Evolutionary conservation across 2,888 invertebrate genomes (phyloP).

Genomic region (Hypercompe scribonia): DNA sequence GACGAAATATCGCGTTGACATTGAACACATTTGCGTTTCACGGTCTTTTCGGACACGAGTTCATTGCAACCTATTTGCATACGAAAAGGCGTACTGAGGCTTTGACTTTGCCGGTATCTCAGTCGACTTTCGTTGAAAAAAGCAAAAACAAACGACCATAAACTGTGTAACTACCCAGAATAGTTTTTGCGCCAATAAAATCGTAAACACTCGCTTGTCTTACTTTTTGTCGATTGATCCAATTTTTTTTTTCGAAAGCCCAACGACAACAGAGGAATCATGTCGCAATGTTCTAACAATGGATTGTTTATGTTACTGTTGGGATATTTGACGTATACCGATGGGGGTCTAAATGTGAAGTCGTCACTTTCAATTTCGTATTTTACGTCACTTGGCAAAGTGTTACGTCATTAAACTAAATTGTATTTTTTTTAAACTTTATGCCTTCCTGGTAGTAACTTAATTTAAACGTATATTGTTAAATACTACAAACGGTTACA

Average conservation of each 20-base stretch:
- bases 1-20: constrained; percentile 68
- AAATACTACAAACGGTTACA: constrained; percentile 3
- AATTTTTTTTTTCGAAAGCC: constrained; percentile 63
- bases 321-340: constrained; percentile 64
- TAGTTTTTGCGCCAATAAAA: constrained; percentile 82
- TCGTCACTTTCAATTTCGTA: constrained; percentile 56
- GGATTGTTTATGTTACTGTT: constrained; percentile 67
- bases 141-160: constrained; percentile 71
- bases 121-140: constrained; percentile 75
- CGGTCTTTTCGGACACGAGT: constrained; percentile 72
- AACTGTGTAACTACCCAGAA: constrained; percentile 70
- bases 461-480: not conserved
- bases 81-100: constrained; percentile 73
- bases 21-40: constrained; percentile 67
- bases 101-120: constrained; percentile 73
- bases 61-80: constrained; percentile 83
- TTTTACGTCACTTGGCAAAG: constrained; percentile 33
- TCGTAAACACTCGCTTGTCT: constrained; percentile 60
- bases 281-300: constrained; percentile 77
- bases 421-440: constrained; percentile 1
- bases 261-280: constrained; percentile 66
- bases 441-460: constrained; percentile 4
- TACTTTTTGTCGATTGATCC: constrained; percentile 66
- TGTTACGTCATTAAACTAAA: constrained; percentile 17
- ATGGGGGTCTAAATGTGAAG: constrained; percentile 55